phyloP scores from a whole-genome alignment of 92 coral and sea anemone genomes.

The Zoanthus sansibaricus region DNA sequence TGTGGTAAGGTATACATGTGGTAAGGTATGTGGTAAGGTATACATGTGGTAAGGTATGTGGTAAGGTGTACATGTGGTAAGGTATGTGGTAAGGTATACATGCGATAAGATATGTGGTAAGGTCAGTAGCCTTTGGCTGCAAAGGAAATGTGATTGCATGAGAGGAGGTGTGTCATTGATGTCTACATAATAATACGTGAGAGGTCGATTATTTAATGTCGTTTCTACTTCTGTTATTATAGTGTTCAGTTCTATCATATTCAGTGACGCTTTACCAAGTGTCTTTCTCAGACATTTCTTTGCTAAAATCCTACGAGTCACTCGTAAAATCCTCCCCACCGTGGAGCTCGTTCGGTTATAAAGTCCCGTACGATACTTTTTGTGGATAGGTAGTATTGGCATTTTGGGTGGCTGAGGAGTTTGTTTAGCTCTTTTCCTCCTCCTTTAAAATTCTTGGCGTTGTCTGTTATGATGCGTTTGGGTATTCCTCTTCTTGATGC shows the following conservation, averaged over 20 bases:
- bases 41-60: no score
- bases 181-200: constrained; percentile 19
- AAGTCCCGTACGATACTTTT: background rate
- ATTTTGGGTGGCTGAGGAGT: background rate
- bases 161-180: constrained; percentile 34
- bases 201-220: constrained; percentile 9
- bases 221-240: constrained; percentile 35
- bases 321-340: background rate
- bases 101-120: no score
- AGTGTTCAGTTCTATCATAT: constrained; percentile 25
- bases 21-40: no score
- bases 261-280: constrained; percentile 19
- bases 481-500: constrained; percentile 51
- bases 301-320: constrained; percentile 17
- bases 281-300: constrained; percentile 38
- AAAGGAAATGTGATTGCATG: constrained; percentile 19
- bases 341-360: background rate
- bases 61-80: no score
- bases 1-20: no score
- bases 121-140: background rate
- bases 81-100: no score
- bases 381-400: background rate
- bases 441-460: constrained; percentile 53
- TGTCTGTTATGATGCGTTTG: constrained; percentile 40
- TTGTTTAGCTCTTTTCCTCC: constrained; percentile 13